phyloP scores from a whole-genome alignment of 2,797 vertebrate genomes.

The Nothura maculosa region DNA sequence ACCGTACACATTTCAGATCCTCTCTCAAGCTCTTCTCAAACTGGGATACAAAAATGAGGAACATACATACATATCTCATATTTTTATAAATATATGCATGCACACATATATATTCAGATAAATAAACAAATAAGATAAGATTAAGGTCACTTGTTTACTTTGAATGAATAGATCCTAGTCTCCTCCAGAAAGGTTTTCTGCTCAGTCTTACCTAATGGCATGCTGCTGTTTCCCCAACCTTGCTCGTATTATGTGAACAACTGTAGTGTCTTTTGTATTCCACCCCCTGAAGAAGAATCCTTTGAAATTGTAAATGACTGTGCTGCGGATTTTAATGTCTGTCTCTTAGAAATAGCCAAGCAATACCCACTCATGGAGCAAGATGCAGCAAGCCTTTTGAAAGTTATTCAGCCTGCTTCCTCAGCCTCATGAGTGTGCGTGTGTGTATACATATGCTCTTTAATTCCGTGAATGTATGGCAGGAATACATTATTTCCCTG shows the following conservation, averaged over 20 bases:
- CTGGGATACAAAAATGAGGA: conserved; percentile 50
- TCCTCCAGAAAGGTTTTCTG: conserved; percentile 67
- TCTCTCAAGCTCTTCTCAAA: conserved; percentile 67
- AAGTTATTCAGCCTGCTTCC: conserved; percentile 70
- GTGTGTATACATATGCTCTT: conserved; percentile 31
- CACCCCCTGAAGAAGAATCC: conserved; percentile 81
- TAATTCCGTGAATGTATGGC: conserved; percentile 56
- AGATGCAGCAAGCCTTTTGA: conserved; percentile 74
- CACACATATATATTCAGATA: not conserved
- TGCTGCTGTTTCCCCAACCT: conserved; percentile 66
- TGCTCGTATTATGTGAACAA: conserved; percentile 73
- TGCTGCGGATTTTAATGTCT: conserved; percentile 79
- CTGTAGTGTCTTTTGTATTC: conserved; percentile 78
- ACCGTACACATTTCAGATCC: conserved; percentile 68
- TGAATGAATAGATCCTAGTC: conserved; percentile 62
- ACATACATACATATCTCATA: not conserved
- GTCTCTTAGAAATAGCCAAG: conserved; percentile 74
- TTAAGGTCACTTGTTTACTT: conserved; percentile 67
- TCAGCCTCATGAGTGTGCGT: conserved; percentile 63
- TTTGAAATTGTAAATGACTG: conserved; percentile 83
- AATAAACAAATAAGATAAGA: conserved; percentile 53
- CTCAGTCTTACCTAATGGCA: conserved; percentile 69
- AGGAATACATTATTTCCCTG: conserved; percentile 61
- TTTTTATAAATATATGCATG: not conserved
- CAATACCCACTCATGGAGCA: conserved; percentile 70